Conservation (phyloP, 2,113 vertebrate genomes). For the Mormyrus iriodes region DNA sequence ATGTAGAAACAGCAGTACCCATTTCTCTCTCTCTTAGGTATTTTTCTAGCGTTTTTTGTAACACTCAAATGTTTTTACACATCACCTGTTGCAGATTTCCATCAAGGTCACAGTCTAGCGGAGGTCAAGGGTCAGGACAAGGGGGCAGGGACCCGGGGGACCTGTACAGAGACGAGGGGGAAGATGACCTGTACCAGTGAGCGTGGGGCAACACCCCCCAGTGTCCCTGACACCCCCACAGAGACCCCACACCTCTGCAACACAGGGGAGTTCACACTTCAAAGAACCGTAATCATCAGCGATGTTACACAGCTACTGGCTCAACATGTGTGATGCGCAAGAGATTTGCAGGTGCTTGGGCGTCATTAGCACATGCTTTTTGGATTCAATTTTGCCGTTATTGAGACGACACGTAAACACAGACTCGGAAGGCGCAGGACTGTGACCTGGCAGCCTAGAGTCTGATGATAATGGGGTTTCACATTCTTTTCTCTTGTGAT, state of each 20-base stretch:
- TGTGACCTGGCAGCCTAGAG: background rate
- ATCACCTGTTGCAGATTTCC: conserved; percentile 55
- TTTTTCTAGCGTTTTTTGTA: background rate
- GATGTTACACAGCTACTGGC: background rate
- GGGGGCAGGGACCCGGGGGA: conserved; percentile 35
- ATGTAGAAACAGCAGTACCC: background rate
- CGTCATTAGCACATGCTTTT: background rate
- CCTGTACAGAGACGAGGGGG: conserved; percentile 52
- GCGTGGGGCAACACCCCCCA: conserved; percentile 15
- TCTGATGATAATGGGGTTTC: background rate
- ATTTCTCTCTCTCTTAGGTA: background rate
- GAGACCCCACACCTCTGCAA: background rate
- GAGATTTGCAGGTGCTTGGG: background rate
- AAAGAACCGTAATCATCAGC: background rate
- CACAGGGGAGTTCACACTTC: background rate
- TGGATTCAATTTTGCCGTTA: background rate
- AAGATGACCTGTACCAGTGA: conserved; percentile 70
- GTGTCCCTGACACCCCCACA: background rate
- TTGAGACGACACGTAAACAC: background rate
- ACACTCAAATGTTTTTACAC: conserved; percentile 1
- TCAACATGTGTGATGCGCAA: no score
- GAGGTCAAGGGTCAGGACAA: conserved; percentile 40
- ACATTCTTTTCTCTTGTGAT: background rate
- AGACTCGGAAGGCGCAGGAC: background rate
- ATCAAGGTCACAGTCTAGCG: conserved; percentile 42